These are phyloP conservation scores for Planiliza haematocheilus DNA, from an alignment of 2,113 vertebrate genomes.

Conservation along the genomic window DNA sequence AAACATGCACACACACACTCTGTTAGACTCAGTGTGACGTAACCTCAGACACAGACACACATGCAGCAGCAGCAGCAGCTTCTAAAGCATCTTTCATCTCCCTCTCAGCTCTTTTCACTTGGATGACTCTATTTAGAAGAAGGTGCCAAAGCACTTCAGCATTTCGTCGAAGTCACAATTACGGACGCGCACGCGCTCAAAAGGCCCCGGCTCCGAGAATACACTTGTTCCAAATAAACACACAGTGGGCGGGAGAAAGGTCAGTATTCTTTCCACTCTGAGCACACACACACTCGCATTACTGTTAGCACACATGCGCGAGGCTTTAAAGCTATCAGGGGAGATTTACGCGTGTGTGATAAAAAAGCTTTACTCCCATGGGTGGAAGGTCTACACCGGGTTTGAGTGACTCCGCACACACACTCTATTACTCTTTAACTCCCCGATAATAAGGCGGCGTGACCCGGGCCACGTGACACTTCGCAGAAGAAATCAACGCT, in stretches of 20 bases:
- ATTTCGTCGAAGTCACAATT: conserved; percentile 6
- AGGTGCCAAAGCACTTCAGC: conserved; percentile 38
- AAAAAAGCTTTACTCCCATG: conserved; percentile 48
- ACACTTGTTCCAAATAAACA: conserved; percentile 47
- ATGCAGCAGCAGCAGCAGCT: conserved; percentile 2
- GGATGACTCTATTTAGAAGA: conserved; percentile 52
- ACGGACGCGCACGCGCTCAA: conserved; percentile 16
- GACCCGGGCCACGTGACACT: conserved; percentile 30
- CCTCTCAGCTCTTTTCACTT: conserved; percentile 17
- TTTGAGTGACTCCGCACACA: neutral
- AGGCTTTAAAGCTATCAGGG: conserved; percentile 23
- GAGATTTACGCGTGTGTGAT: conserved; percentile 45
- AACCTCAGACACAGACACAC: conserved; percentile 9
- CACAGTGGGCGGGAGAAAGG: conserved; percentile 26
- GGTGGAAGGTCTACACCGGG: conserved; percentile 4
- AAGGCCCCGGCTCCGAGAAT: neutral
- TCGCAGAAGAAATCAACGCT: conserved; percentile 32
- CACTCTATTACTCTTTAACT: neutral
- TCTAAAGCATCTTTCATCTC: conserved; percentile 10
- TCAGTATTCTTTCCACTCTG: conserved; percentile 1
- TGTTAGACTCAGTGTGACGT: conserved; percentile 2
- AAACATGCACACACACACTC: neutral
- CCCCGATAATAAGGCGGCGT: conserved; percentile 4
- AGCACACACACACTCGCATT: neutral
- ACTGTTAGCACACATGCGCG: conserved; percentile 8